Percentiles rank a stretch among this genome's conserved stretches.
phyloP scores from a whole-genome alignment of 2,888 invertebrate genomes.

The Zeuzera pyrina region DNA sequence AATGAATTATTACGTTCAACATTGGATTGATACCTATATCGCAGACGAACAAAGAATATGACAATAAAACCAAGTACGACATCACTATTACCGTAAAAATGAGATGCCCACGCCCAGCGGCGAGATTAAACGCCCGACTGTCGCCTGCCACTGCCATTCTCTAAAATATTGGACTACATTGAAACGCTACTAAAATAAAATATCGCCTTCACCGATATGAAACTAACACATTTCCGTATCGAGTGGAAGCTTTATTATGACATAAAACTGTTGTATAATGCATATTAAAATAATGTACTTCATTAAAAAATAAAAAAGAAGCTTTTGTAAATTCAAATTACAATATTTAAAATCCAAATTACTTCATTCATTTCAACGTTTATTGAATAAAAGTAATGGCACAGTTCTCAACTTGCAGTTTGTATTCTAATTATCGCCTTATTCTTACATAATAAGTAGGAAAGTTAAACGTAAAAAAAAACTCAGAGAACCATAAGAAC shows the following conservation, averaged over 20 bases:
- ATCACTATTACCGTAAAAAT: conserved; percentile 28
- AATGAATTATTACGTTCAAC: no score
- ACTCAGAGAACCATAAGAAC: conserved; percentile 31
- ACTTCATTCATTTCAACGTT: conserved; percentile 32
- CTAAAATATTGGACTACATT: conserved; percentile 46
- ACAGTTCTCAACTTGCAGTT: conserved; percentile 28
- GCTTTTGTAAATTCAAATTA: conserved; percentile 20
- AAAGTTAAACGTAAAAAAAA: conserved; percentile 12
- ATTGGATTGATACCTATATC: no score
- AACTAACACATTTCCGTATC: conserved; percentile 12
- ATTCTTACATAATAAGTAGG: conserved; percentile 23
- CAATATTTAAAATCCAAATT: conserved; percentile 23
- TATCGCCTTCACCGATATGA: conserved; percentile 23
- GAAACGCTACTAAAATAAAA: conserved; percentile 38
- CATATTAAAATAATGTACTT: no score
- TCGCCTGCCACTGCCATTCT: conserved; percentile 35
- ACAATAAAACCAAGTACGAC: no score
- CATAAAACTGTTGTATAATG: no score
- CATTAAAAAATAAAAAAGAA: conserved; percentile 29
- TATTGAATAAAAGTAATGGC: conserved; percentile 38
- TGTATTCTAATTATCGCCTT: conserved; percentile 34
- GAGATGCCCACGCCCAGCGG: conserved; percentile 30
- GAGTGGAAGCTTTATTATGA: no score
- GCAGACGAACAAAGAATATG: no score
- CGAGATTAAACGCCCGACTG: conserved; percentile 40